These are phyloP conservation scores for Tortricodes alternella DNA, from an alignment of 2,888 invertebrate genomes.

Conservation along the genomic window DNA sequence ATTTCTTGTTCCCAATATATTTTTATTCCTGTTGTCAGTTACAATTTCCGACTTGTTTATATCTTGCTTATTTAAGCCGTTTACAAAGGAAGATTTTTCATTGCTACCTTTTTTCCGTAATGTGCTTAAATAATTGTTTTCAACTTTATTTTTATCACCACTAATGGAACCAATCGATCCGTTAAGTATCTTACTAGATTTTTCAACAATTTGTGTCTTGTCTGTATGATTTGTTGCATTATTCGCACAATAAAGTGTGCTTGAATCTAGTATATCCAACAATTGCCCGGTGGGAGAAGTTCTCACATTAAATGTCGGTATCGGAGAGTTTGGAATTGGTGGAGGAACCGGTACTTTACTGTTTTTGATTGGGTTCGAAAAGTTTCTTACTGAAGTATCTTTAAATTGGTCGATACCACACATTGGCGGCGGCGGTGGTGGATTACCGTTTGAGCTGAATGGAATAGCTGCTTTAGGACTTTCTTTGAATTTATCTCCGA, in stretches of 20 bases:
- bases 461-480: neutral
- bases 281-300: constrained; percentile 49
- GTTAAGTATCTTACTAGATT: constrained; percentile 51
- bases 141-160: constrained; percentile 64
- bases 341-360: constrained; percentile 61
- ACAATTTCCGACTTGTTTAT: constrained; percentile 52
- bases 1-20: constrained; percentile 68
- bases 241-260: constrained; percentile 36
- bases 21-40: constrained; percentile 58
- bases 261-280: constrained; percentile 39
- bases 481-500: constrained; percentile 18
- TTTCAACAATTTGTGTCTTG: constrained; percentile 39
- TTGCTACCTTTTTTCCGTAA: constrained; percentile 53
- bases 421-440: constrained; percentile 37
- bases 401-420: constrained; percentile 32
- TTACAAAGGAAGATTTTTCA: constrained; percentile 57
- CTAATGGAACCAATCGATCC: constrained; percentile 56
- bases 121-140: constrained; percentile 51
- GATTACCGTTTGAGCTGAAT: constrained; percentile 18
- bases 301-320: constrained; percentile 58
- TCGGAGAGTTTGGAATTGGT: constrained; percentile 67
- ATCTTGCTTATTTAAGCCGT: constrained; percentile 56
- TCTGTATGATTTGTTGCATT: constrained; percentile 36
- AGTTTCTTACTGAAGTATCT: constrained; percentile 32
- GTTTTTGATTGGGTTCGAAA: constrained; percentile 36